phyloP scores from a whole-genome alignment of 2,888 invertebrate genomes.

The Agrochola macilenta region DNA sequence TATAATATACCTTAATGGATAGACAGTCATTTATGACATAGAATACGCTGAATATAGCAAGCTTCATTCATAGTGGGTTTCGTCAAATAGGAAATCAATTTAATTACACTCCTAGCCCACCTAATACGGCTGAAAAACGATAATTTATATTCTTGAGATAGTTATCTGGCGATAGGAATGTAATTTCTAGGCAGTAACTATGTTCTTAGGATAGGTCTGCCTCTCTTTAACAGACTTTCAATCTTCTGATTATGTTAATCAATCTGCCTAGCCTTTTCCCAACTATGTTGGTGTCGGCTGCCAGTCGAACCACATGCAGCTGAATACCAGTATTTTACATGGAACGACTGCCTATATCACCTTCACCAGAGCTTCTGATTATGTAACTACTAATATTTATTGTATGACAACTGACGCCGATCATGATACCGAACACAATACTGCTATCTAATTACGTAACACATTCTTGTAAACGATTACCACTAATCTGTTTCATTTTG shows the following conservation, averaged over 20 bases:
- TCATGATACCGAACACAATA: background rate
- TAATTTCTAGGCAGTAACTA: background rate
- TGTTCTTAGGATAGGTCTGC: background rate
- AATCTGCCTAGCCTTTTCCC: background rate
- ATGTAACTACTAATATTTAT: background rate
- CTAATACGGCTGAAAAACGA: background rate
- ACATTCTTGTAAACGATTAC: too few relatives aligned
- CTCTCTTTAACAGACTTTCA: background rate
- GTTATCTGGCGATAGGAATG: background rate
- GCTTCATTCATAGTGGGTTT: slow-evolving; percentile 9
- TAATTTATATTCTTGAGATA: background rate
- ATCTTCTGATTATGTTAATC: too few relatives aligned
- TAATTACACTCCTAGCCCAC: background rate
- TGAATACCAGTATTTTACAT: background rate
- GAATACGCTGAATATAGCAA: slow-evolving; percentile 11
- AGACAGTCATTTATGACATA: background rate
- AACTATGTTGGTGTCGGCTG: background rate
- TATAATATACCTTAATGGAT: background rate
- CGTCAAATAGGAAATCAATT: slow-evolving; percentile 1
- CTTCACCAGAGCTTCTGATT: background rate
- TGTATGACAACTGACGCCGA: background rate
- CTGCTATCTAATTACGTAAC: too few relatives aligned
- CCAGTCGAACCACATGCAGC: background rate
- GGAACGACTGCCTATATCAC: background rate
- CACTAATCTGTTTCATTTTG: too few relatives aligned